phyloP scores from a whole-genome alignment of 2,888 invertebrate species.

The Diarsia brunnea region DNA sequence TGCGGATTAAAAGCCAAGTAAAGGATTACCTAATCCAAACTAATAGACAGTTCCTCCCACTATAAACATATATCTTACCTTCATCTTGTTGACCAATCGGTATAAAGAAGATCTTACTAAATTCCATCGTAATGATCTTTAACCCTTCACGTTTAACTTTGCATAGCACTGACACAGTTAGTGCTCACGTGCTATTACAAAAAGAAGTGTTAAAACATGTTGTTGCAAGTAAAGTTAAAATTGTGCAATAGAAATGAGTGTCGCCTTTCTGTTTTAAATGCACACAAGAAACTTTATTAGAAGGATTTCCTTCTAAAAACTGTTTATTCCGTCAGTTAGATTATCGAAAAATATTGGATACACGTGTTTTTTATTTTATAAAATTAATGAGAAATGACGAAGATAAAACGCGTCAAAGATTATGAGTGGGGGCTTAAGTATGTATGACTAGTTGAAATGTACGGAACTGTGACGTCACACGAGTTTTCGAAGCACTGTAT shows the following conservation, averaged over 20 bases:
- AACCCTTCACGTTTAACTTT: slow-evolving; percentile 26
- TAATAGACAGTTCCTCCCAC: background rate
- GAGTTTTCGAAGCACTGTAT: too few species aligned
- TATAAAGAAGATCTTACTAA: background rate
- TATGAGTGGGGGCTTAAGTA: too few species aligned
- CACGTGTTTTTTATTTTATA: too few species aligned
- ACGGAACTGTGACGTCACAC: too few species aligned
- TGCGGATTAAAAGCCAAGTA: background rate
- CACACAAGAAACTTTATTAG: background rate
- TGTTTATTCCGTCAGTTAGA: too few species aligned
- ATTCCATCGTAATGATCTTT: slow-evolving; percentile 28
- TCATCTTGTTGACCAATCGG: slow-evolving; percentile 18
- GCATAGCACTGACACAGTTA: slow-evolving; percentile 19
- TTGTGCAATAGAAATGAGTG: background rate
- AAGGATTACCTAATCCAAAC: background rate
- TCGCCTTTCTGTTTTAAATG: background rate
- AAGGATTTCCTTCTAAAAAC: background rate
- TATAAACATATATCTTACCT: background rate
- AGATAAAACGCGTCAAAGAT: too few species aligned
- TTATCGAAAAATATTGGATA: too few species aligned
- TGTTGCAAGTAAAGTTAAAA: background rate
- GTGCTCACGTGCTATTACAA: background rate
- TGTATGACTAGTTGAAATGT: too few species aligned
- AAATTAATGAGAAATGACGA: too few species aligned
- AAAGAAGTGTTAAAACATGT: slow-evolving; percentile 17